These are phyloP conservation scores for Palloptera scutellata DNA, from an alignment of 2,888 invertebrate genomes.

Conservation along the genomic window DNA sequence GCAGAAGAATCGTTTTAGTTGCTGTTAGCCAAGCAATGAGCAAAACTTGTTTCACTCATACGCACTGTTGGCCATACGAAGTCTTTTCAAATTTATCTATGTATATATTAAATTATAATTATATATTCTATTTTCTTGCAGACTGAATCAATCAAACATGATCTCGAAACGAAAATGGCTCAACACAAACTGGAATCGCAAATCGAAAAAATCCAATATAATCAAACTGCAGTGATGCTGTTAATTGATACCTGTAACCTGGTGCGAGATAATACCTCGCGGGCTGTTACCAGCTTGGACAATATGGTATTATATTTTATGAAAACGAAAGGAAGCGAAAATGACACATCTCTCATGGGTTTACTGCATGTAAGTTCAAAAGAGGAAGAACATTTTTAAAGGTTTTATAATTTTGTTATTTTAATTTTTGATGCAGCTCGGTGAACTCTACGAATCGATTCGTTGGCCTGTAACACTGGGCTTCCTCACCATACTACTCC, in stretches of 20 bases:
- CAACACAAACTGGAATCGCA: conserved; percentile 76
- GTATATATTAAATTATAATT: neutral
- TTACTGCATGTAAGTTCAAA: conserved; percentile 57
- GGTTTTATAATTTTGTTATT: conserved; percentile 4
- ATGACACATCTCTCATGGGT: conserved; percentile 62
- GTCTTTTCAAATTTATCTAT: neutral
- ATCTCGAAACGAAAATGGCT: conserved; percentile 75
- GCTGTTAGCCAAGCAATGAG: too few species aligned
- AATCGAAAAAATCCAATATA: conserved; percentile 79
- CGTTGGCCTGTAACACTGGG: conserved; percentile 65
- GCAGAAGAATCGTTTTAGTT: too few species aligned
- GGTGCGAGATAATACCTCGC: conserved; percentile 77
- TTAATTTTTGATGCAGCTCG: conserved; percentile 47
- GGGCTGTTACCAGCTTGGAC: conserved; percentile 69
- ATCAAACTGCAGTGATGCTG: conserved; percentile 78
- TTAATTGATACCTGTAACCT: conserved; percentile 74
- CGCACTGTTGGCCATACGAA: too few species aligned
- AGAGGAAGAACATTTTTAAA: too few species aligned
- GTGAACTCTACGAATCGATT: conserved; percentile 63
- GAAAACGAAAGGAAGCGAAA: conserved; percentile 62
- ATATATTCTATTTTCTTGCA: conserved; percentile 56
- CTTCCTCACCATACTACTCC: conserved; percentile 60
- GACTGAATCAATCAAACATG: conserved; percentile 80
- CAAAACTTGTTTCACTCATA: too few species aligned
- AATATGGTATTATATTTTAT: conserved; percentile 64